Evolutionary conservation across 2,113 vertebrate genomes (phyloP).

Genomic region (Clarias gariepinus): DNA sequence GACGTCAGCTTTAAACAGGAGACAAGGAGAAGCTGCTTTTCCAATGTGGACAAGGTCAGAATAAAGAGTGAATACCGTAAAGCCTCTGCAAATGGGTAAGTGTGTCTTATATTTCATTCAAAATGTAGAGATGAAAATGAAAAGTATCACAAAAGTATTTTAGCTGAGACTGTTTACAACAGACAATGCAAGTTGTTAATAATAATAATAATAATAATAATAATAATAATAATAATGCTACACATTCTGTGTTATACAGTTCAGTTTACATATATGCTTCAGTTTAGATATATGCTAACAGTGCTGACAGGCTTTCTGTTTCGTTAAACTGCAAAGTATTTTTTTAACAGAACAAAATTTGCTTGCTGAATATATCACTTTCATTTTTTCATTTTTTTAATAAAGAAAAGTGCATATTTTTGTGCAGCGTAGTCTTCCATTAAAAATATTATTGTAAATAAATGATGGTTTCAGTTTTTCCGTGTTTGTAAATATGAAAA

Average conservation of each 20-base stretch:
- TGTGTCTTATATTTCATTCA: background rate
- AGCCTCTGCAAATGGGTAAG: slow-evolving; percentile 31
- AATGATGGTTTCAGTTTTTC: background rate
- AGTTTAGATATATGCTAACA: background rate
- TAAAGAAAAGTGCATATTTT: background rate
- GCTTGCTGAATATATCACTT: background rate
- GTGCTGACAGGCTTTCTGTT: background rate
- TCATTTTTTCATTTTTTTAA: too few species aligned
- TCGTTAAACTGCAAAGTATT: background rate
- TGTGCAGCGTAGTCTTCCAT: background rate
- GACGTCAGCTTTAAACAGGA: background rate
- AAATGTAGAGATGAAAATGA: background rate
- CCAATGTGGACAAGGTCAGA: slow-evolving; percentile 15
- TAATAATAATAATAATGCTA: background rate
- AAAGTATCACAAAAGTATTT: background rate
- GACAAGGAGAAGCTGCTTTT: slow-evolving; percentile 1
- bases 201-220: background rate
- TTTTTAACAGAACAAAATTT: background rate
- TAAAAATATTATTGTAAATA: background rate
- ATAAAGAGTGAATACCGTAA: background rate
- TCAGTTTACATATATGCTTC: background rate
- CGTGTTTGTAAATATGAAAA: background rate
- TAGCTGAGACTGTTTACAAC: background rate
- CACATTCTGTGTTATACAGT: background rate
- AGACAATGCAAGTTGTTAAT: background rate